Conservation (phyloP, 2,113 vertebrate species). For the Dissostichus mawsoni region DNA sequence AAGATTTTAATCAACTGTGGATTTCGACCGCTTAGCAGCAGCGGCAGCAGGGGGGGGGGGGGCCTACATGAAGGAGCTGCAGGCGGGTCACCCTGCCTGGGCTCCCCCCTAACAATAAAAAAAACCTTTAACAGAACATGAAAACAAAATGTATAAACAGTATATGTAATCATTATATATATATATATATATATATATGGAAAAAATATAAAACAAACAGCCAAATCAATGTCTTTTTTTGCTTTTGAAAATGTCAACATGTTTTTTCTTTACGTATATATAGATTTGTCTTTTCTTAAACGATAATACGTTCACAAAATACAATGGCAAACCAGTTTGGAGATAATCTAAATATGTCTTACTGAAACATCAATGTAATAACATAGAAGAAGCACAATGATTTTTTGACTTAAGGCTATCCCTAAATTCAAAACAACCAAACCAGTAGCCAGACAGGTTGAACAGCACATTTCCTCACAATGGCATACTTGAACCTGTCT, state of each 20-base stretch:
- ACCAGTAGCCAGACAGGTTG: slow-evolving; percentile 19
- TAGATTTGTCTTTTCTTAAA: slow-evolving; percentile 72
- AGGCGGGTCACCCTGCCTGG: slow-evolving; percentile 38
- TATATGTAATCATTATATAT: slow-evolving; percentile 28
- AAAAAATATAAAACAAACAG: slow-evolving; percentile 37
- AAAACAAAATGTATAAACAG: slow-evolving; percentile 62
- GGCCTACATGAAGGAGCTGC: slow-evolving; percentile 46
- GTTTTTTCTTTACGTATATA: slow-evolving; percentile 69
- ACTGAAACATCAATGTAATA: slow-evolving; percentile 48
- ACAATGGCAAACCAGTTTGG: slow-evolving; percentile 67
- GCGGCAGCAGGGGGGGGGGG: not conserved
- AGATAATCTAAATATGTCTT: slow-evolving; percentile 57
- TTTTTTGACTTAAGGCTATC: slow-evolving; percentile 59
- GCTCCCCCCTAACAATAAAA: slow-evolving; percentile 16
- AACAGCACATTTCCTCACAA: slow-evolving; percentile 32
- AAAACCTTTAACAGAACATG: slow-evolving; percentile 70
- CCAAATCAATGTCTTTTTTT: slow-evolving; percentile 51
- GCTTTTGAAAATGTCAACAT: slow-evolving; percentile 59
- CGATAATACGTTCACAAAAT: slow-evolving; percentile 69
- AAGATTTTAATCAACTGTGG: slow-evolving; percentile 60
- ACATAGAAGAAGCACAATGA: slow-evolving; percentile 57
- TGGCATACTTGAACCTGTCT: slow-evolving; percentile 19
- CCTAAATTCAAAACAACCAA: slow-evolving; percentile 37
- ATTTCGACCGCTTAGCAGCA: slow-evolving; percentile 24
- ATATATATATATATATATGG: slow-evolving; percentile 29